Evolutionary conservation across 2,888 invertebrate genomes (phyloP).

Genomic region (Oasisia sp.): DNA sequence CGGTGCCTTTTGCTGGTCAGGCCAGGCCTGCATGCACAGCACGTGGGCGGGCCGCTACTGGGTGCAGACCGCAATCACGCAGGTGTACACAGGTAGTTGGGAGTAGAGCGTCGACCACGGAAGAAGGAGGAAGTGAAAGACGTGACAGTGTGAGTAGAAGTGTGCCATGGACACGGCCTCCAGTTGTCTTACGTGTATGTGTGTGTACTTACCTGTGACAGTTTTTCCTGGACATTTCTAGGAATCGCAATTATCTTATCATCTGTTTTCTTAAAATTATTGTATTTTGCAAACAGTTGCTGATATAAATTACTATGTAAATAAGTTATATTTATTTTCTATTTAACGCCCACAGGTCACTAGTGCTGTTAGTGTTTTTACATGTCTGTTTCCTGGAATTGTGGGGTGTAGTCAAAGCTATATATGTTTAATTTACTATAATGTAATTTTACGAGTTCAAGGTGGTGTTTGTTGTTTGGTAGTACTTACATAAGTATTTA

Average conservation of each 20-base stretch:
- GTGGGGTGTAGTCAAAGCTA: background rate
- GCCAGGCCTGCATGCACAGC: background rate
- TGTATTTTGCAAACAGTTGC: too few species aligned
- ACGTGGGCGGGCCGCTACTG: background rate
- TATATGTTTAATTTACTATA: background rate
- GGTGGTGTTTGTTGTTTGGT: background rate
- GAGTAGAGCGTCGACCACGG: background rate
- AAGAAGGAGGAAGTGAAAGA: background rate
- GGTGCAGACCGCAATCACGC: background rate
- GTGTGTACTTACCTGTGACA: background rate
- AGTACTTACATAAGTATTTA: background rate
- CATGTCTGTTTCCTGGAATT: background rate
- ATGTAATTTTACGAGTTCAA: background rate
- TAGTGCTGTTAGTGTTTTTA: too few species aligned
- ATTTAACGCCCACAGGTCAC: too few species aligned
- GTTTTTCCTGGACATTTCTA: background rate
- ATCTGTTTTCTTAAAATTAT: too few species aligned
- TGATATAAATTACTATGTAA: too few species aligned
- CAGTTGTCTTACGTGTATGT: background rate
- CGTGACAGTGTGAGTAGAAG: background rate
- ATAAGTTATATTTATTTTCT: too few species aligned
- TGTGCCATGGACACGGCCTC: too few species aligned
- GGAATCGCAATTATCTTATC: background rate
- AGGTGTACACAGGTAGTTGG: background rate
- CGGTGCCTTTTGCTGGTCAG: background rate